Evolutionary conservation across 2,888 invertebrate species (phyloP).

Genomic region (Malthinus seriepunctatus): DNA sequence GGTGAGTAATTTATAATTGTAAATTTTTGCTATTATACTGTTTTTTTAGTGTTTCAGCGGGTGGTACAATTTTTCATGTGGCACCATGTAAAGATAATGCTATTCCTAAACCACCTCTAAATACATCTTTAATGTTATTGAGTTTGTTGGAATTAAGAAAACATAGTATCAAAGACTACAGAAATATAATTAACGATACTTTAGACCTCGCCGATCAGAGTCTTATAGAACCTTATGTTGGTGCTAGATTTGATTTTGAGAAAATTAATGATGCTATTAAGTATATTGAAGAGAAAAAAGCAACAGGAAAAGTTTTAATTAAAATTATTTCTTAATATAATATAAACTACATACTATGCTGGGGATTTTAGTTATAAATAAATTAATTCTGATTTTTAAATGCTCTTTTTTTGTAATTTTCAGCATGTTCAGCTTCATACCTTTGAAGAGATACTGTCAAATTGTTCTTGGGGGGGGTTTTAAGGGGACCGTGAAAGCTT

Average conservation of each 20-base stretch:
- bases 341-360: too few relatives aligned
- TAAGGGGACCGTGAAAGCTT: too few relatives aligned
- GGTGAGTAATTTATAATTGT: constrained; percentile 53
- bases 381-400: too few relatives aligned
- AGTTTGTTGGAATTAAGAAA: constrained; percentile 49
- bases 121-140: constrained; percentile 44
- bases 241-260: constrained; percentile 58
- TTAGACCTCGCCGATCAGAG: constrained; percentile 65
- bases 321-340: constrained; percentile 40
- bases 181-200: constrained; percentile 56
- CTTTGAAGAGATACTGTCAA: too few relatives aligned
- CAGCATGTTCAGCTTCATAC: too few relatives aligned
- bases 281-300: constrained; percentile 60
- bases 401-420: too few relatives aligned
- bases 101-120: constrained; percentile 44
- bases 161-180: constrained; percentile 60
- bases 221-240: constrained; percentile 62
- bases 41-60: constrained; percentile 57
- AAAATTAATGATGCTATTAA: constrained; percentile 65
- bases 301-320: constrained; percentile 65
- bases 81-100: constrained; percentile 41
- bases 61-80: constrained; percentile 55
- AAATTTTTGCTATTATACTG: neutral
- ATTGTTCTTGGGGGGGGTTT: too few relatives aligned
- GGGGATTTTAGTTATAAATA: too few relatives aligned